Conservation (phyloP, 1,140 invertebrate species). For the Drosophila sucinea region DNA sequence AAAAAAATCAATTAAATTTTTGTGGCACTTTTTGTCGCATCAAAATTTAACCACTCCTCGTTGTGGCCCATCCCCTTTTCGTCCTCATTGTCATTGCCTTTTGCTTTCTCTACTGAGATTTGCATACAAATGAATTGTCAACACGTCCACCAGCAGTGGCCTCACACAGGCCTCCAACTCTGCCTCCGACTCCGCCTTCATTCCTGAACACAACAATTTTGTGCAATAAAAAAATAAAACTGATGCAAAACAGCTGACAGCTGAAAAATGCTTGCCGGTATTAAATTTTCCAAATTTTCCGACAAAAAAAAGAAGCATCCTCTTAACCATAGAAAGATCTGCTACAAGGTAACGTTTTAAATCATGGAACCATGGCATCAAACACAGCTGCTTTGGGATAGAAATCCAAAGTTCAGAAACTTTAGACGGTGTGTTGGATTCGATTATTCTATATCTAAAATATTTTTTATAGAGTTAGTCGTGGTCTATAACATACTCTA, state of each 20-base stretch:
- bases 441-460: too few relatives aligned
- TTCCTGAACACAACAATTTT: slow-evolving; percentile 33
- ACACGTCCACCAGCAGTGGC: slow-evolving; percentile 55
- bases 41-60: slow-evolving; percentile 54
- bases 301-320: slow-evolving; percentile 23
- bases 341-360: background rate
- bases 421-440: too few relatives aligned
- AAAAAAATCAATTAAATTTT: slow-evolving; percentile 64
- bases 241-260: slow-evolving; percentile 55
- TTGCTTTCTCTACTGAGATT: slow-evolving; percentile 71
- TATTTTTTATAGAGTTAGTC: too few relatives aligned
- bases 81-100: slow-evolving; percentile 53
- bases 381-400: too few relatives aligned
- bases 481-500: too few relatives aligned
- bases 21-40: slow-evolving; percentile 39
- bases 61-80: slow-evolving; percentile 28
- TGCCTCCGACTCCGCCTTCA: background rate
- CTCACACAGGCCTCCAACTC: background rate
- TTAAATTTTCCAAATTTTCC: slow-evolving; percentile 49
- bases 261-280: slow-evolving; percentile 48
- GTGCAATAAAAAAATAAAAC: slow-evolving; percentile 66
- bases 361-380: too few relatives aligned
- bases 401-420: too few relatives aligned
- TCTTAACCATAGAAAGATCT: background rate
- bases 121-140: slow-evolving; percentile 83